phyloP scores from a whole-genome alignment of 2,888 invertebrate species.

The Sphecodes monilicornis region DNA sequence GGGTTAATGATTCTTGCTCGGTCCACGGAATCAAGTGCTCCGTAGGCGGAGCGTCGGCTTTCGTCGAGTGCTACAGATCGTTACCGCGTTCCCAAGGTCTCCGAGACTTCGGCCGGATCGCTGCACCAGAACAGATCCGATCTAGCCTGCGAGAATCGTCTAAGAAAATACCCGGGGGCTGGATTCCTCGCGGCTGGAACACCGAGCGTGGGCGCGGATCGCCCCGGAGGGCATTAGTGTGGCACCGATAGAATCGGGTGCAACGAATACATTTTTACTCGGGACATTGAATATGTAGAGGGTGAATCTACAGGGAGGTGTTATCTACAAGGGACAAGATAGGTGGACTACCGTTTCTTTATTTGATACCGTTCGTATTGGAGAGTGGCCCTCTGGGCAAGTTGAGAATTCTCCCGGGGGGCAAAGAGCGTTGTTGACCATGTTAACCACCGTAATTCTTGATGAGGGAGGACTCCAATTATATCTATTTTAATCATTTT shows the following conservation, averaged over 20 bases:
- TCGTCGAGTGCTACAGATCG: constrained; percentile 11
- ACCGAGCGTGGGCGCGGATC: not conserved
- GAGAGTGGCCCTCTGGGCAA: not conserved
- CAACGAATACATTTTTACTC: not conserved
- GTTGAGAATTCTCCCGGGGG: not conserved
- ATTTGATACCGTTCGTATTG: not conserved
- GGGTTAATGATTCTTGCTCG: constrained; percentile 22
- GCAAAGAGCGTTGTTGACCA: not conserved
- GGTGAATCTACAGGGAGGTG: not conserved
- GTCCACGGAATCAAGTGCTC: constrained; percentile 12
- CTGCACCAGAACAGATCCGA: not conserved
- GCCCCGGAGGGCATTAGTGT: not conserved
- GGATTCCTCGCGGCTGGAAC: not conserved
- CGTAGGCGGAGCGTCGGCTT: constrained; percentile 10
- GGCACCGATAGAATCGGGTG: not conserved
- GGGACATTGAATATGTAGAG: not conserved
- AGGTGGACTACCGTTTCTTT: not conserved
- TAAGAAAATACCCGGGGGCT: not conserved
- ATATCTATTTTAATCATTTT: too few species aligned
- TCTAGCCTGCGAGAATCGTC: not conserved
- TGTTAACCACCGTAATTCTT: not conserved
- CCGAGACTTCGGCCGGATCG: not conserved
- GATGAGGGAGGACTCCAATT: too few species aligned
- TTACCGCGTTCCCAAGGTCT: constrained; percentile 5
- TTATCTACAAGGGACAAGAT: not conserved